Conservation (phyloP, 2,888 invertebrate genomes). For the Hoplodrina ambigua region DNA sequence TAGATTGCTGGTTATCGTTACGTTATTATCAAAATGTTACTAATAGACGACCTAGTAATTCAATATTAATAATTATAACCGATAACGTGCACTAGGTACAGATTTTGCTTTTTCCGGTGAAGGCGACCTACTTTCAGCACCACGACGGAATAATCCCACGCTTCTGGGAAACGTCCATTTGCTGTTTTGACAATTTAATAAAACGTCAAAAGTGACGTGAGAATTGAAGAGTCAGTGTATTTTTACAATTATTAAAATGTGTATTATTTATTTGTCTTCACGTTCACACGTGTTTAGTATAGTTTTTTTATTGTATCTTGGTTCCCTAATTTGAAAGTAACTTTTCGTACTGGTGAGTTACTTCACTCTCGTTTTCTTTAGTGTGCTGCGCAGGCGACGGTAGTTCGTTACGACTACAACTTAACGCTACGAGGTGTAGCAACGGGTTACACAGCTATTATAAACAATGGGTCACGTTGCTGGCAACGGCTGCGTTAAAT, state of each 20-base stretch:
- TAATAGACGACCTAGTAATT: slow-evolving; percentile 37
- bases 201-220: slow-evolving; percentile 70
- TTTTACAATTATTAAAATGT: slow-evolving; percentile 40
- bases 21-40: slow-evolving; percentile 22
- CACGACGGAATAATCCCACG: slow-evolving; percentile 75
- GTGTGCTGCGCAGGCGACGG: slow-evolving; percentile 12
- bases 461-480: slow-evolving; percentile 38
- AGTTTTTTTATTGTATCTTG: neutral
- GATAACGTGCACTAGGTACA: slow-evolving; percentile 36
- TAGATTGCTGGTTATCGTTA: no score
- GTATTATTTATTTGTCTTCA: slow-evolving; percentile 27
- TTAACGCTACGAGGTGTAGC: slow-evolving; percentile 15
- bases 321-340: slow-evolving; percentile 44
- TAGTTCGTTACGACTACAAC: slow-evolving; percentile 28
- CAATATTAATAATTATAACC: slow-evolving; percentile 33
- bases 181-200: slow-evolving; percentile 81
- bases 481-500: slow-evolving; percentile 24
- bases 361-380: slow-evolving; percentile 41
- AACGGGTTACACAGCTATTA: slow-evolving; percentile 44
- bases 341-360: slow-evolving; percentile 25
- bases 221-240: slow-evolving; percentile 54
- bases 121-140: slow-evolving; percentile 78
- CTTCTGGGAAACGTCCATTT: slow-evolving; percentile 83
- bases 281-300: slow-evolving; percentile 21
- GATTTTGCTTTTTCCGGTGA: slow-evolving; percentile 69